Conservation (phyloP, 2,113 vertebrate species). For the Otolemur garnettii region DNA sequence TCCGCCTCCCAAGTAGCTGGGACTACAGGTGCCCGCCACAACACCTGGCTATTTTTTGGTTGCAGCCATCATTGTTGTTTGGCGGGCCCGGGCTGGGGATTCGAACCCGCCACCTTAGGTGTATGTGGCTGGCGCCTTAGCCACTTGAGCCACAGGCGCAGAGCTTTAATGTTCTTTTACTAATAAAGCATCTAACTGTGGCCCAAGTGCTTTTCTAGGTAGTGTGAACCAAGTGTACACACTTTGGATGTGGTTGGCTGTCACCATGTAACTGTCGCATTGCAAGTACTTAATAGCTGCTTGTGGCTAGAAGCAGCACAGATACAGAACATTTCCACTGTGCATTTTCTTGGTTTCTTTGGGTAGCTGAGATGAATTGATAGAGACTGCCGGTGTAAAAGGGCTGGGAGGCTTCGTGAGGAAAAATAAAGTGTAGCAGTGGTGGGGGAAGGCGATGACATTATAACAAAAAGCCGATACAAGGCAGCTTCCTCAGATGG, state of each 20-base stretch:
- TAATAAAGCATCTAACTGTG: not conserved
- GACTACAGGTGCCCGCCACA: no score
- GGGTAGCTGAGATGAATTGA: not conserved
- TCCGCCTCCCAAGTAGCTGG: no score
- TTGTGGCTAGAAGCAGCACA: not conserved
- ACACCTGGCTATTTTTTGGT: no score
- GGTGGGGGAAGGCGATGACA: no score
- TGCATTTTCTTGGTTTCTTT: not conserved
- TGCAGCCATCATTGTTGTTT: no score
- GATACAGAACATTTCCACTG: not conserved
- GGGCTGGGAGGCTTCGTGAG: not conserved
- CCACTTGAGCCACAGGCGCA: no score
- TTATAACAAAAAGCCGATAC: not conserved
- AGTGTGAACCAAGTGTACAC: not conserved
- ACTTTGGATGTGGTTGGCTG: not conserved
- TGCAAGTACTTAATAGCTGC: not conserved
- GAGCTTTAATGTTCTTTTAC: not conserved
- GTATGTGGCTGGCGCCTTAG: no score
- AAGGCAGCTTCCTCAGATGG: not conserved
- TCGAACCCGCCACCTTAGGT: no score
- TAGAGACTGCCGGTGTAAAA: not conserved
- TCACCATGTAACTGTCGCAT: not conserved
- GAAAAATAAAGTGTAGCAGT: not conserved
- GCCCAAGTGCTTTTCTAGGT: not conserved
- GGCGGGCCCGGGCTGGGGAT: no score